Percentiles rank a stretch among this genome's conserved stretches.
These are phyloP conservation scores for Drosophila tropicalis DNA, from an alignment of 1,140 invertebrate genomes.

Conservation along the genomic window DNA sequence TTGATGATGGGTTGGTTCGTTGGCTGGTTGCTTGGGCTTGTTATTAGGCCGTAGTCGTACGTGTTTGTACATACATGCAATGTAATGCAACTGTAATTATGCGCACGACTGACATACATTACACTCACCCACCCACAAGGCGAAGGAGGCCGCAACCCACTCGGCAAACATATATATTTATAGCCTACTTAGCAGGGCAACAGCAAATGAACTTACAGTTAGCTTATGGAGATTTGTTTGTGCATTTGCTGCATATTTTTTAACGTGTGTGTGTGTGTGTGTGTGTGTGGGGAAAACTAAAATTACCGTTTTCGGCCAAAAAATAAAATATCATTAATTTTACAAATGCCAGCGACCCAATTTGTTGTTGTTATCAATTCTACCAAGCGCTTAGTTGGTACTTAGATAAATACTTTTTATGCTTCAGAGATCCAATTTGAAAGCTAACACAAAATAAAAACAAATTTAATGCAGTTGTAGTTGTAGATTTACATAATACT, in stretches of 20 bases:
- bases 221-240: background rate
- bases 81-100: conserved; percentile 71
- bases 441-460: too few species aligned
- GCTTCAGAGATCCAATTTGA: too few species aligned
- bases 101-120: conserved; percentile 74
- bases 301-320: too few species aligned
- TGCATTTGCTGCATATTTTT: background rate
- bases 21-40: conserved; percentile 19
- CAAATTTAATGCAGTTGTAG: too few species aligned
- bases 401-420: too few species aligned
- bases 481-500: too few species aligned
- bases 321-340: too few species aligned
- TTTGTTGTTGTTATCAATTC: too few species aligned
- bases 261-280: too few species aligned
- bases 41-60: conserved; percentile 22
- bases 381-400: too few species aligned
- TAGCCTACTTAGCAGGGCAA: conserved; percentile 61
- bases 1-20: conserved; percentile 30
- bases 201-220: conserved; percentile 11
- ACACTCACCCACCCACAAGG: conserved; percentile 22
- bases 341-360: too few species aligned
- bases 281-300: too few species aligned
- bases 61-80: conserved; percentile 54
- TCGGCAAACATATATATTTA: conserved; percentile 50
- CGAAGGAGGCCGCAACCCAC: conserved; percentile 3